Evolutionary conservation across 2,888 invertebrate genomes (phyloP), one percentile per base, ranked within the genome.

Genomic region (Drosophila imparisetae): DNA sequence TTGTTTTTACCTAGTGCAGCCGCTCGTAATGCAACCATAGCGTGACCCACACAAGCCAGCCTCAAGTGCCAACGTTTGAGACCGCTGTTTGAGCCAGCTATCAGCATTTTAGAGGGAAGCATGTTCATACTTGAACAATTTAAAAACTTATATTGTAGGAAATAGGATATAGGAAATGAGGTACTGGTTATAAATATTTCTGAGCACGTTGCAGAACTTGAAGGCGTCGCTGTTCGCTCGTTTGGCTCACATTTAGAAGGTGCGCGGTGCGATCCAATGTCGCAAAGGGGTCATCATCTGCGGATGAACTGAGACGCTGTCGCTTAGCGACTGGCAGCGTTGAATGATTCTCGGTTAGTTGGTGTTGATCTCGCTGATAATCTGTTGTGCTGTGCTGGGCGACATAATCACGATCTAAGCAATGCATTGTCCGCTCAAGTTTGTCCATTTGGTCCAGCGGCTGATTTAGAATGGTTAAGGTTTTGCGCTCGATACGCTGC

Each of bases 121-220:
- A 30, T 30, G 8, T 8, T 8, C 30, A 30, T 30, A 2, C 8
- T 30, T 30, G 30, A 2, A 30, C 30, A 38, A 4, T 10, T 4
- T 30, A 3, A 36, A 24, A 30, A 40, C 18, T 18, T 24, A 36
- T 42, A 27, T 30, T 45, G 32, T 4, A 48, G 32, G 32, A 10
- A 32, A 32, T 32, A 4, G 32, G 32, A 32, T 10, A 55, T 29
- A 29, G 13, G 24, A 42, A 50, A 36, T 34, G 40, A 11, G 13
- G 13, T 13, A 7, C 27, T 29, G 11, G 36, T 61, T 73, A 76
- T 38, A 78, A 49, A 58, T 63, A 68, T 66, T 68, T 66, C 38
- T 78, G 71, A 63, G 68, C 81, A 50, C 67, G 65, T 30, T 80
- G 76, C 40, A 75, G 34, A 0, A 58, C 4, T 21, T 71, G 67